A percentile compares a stretch with the other conserved stretches of the same genome.
Conservation (phyloP, 1,140 invertebrate species). For the Amphibalanus amphitrite region DNA sequence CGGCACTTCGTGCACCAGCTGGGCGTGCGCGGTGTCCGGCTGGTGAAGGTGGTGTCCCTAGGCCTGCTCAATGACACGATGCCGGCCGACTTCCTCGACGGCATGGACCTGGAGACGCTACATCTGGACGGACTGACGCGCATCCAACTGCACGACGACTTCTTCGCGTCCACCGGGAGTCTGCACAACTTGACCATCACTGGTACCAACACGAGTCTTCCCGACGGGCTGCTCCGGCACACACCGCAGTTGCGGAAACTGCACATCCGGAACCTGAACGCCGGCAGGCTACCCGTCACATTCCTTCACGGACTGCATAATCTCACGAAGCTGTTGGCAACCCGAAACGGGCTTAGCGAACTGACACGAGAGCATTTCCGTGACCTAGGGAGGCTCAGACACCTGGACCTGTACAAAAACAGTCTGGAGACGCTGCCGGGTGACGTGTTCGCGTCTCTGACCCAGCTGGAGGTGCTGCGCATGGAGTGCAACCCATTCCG, state of each 20-base stretch:
- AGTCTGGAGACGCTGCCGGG: constrained; percentile 33
- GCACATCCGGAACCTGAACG: constrained; percentile 39
- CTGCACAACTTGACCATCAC: constrained; percentile 32
- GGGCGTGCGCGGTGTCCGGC: neutral
- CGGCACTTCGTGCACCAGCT: neutral
- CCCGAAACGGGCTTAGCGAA: neutral
- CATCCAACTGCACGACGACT: neutral
- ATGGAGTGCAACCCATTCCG: neutral
- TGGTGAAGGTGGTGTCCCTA: neutral
- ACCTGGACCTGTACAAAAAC: constrained; percentile 32
- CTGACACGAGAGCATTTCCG: neutral
- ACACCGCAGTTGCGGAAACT: constrained; percentile 35
- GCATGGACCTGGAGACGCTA: neutral
- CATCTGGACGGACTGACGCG: neutral
- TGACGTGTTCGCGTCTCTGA: constrained; percentile 37
- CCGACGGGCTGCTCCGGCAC: constrained; percentile 37
- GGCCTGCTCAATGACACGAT: neutral
- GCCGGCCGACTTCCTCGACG: neutral
- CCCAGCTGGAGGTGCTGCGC: constrained; percentile 25
- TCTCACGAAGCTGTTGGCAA: constrained; percentile 18
- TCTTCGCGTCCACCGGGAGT: constrained; percentile 23
- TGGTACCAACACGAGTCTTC: constrained; percentile 32
- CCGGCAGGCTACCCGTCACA: constrained; percentile 36
- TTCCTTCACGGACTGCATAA: constrained; percentile 36
- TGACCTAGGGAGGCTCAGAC: constrained; percentile 11